Evolutionary conservation across 2,888 invertebrate species (phyloP), one percentile per base, ranked within the genome.

Genomic region (Himalopsyche anomala): DNA sequence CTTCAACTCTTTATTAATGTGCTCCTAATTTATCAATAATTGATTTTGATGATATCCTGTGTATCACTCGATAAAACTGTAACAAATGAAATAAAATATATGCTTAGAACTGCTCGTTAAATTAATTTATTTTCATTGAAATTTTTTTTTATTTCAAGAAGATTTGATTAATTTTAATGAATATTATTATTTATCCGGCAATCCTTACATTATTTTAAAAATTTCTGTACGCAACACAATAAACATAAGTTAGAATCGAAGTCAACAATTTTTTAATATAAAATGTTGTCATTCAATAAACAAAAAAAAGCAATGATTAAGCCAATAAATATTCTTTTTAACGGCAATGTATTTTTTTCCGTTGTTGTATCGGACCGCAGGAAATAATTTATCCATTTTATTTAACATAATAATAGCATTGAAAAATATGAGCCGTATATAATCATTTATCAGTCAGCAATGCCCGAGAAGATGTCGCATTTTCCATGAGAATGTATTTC

Each of bases 381-480:
- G 83, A 86, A 86, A 86, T 83, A 86, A 86, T 86, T 86, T 86
- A 83, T 86, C 86, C 83, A 80, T 83, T 84, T 84, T 83, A 84
- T 86, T 86, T 86, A 86, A 86, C 80, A 84, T 86, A 84, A 83
- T 62, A 86, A 62, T 83, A 86, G 83, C 83, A 80, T 83, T 86
- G 86, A 86, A 86, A 86, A 86, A 86, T 86, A 83, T 80, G 83
- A 80, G 86, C 83, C 74, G 82, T 82, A 40, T 42, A 83, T 55
- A 74, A 84, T 84, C 83, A 86, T 86, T 86, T 86, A 83, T 84
- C 85, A 85, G 51, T 62, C 85, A 85, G 82, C 62, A 19, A 62
- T 62, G 62, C 62, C 19, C 62, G 62, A 28, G 19, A 62, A 62
- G 19, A 62, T 62, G 62, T 62, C 62, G 62, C 62, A 62, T 62